Base-by-base conservation (phyloP, 1,140 invertebrate species). In the Aphelenchoides besseyi region DNA sequence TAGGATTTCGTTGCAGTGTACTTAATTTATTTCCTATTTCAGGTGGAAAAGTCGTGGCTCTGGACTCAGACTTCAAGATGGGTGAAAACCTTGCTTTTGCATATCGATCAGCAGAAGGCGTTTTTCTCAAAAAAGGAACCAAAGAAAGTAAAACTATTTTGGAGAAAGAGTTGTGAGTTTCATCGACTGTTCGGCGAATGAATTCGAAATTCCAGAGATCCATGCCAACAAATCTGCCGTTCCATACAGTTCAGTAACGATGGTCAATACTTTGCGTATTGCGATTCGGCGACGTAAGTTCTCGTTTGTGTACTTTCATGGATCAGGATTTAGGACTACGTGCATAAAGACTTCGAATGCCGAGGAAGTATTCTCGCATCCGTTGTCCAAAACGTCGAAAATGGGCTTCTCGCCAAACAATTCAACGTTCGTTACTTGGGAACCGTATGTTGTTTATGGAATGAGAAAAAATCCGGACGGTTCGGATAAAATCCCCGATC, bases 381-480 rank as follows among this genome's bases (percentile, higher is more conserved):
- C 16, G 8, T n/a, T 23, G 69, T n/a, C 16, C 0, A 80, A 73
- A 59, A 81, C 76, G 28, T 52, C 67, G 12, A 26, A 53, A 5
- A 77, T 78, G 30, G 12, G 62, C 1, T 78, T 78, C 37, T 80
- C 78, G 8, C 76, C 76, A 26, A 67, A 71, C 12, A 77, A 80
- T 18, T 16, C 23, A n/a, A 37, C 71, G 28, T 69, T 77, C 55
- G 29, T 80, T 52, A 77, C 77, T 8, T 77, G 67, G 26, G 72
- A 77, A 33, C 74, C 55, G 62, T 75, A 80, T 66, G 73, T 78
- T 2, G 73, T 78, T 35, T 78, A 78, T 54, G 76, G 76, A 5
- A 59, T 41, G 32, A 52, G 78, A 30, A 68, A 41, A 35, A 66
- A 63, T 35, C 32, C 54, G 3, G 77, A 79, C 23, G 78, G 77